Base-by-base conservation (phyloP, 1,140 invertebrate genomes). In the Heliconius nattereri region DNA sequence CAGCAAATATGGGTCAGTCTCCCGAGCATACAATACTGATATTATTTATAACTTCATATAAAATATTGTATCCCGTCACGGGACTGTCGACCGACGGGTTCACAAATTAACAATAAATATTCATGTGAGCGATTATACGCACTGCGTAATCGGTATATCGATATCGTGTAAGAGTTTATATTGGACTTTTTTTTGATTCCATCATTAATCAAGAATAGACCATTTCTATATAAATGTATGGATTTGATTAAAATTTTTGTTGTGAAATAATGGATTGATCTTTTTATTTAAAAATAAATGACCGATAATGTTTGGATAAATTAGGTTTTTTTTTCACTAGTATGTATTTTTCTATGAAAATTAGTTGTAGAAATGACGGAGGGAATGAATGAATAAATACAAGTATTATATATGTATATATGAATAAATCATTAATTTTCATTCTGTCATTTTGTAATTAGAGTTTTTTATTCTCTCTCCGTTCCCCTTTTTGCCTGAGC, bases 81-180 rank as follows among this genome's bases (percentile, higher is more conserved):
- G 90, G 86, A 89, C 84, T 87, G 84, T 87, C 81, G 80, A 84
- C 74, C 79, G 84, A 87, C 87, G 86, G 73, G 85, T 84, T 88
- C 88, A 91, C 88, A 91, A 92, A 92, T 91, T 90, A 92, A 90
- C 90, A 91, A 91, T 91, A 90, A 91, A 90, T 91, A 90, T 89
- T 90, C 87, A 90, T 87, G 88, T 76, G 71, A 66, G 11, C 60
- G 26, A 66, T 66, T 66, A 66, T 26, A 66, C 60, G 60, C 60
- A 66, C 60, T 66, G 26, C 26, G 60, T 66, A 66, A 66, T 66
- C n/a, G 60, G 60, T 66, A 57, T 57, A 66, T 66, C 60, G 60
- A 26, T 66, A 66, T 66, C 60, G 60, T 66, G 26, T 16, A 66
- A 66, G 26, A 66, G 60, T 66, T 23, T 66, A 29, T 66, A 66